Evolutionary conservation across 1,140 invertebrate genomes (phyloP).

Genomic region (Euwallacea fornicatus): DNA sequence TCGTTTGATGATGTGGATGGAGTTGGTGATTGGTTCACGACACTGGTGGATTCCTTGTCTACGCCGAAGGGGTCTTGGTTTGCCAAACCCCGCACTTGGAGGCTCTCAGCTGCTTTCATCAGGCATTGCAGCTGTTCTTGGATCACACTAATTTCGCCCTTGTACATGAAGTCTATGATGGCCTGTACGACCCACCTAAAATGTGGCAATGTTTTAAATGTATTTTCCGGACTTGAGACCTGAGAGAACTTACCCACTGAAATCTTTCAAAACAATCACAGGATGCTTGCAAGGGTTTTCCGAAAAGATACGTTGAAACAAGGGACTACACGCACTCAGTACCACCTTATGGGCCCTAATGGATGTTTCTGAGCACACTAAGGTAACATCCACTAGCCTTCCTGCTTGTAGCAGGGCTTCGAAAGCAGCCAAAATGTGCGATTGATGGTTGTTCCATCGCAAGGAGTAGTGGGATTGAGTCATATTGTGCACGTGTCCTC

Average conservation of each 20-base stretch:
- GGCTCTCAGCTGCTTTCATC: constrained; percentile 81
- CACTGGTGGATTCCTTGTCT: constrained; percentile 56
- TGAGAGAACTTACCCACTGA: constrained; percentile 59
- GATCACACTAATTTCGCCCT: constrained; percentile 83
- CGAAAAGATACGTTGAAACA: constrained; percentile 84
- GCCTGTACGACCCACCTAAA: constrained; percentile 76
- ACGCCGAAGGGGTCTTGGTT: constrained; percentile 67
- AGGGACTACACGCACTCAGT: constrained; percentile 86
- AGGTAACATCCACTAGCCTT: constrained; percentile 83
- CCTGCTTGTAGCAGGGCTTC: constrained; percentile 82
- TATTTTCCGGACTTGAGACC: not conserved
- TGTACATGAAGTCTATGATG: constrained; percentile 90
- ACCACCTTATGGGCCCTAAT: constrained; percentile 88
- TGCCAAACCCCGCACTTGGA: constrained; percentile 78
- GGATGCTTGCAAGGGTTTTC: constrained; percentile 93
- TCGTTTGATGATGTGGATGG: constrained; percentile 63
- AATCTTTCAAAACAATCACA: constrained; percentile 87
- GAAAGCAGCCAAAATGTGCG: constrained; percentile 81
- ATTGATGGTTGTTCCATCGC: constrained; percentile 90
- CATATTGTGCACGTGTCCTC: constrained; percentile 33
- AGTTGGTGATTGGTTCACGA: constrained; percentile 56
- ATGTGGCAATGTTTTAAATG: not conserved
- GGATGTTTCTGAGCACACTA: constrained; percentile 81
- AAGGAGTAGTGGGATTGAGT: constrained; percentile 82
- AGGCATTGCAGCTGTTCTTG: constrained; percentile 79